Evolutionary conservation across 37 sponge, comb jelly and placozoan genomes (phyloP).

Genomic region (Aplysina aerophoba): DNA sequence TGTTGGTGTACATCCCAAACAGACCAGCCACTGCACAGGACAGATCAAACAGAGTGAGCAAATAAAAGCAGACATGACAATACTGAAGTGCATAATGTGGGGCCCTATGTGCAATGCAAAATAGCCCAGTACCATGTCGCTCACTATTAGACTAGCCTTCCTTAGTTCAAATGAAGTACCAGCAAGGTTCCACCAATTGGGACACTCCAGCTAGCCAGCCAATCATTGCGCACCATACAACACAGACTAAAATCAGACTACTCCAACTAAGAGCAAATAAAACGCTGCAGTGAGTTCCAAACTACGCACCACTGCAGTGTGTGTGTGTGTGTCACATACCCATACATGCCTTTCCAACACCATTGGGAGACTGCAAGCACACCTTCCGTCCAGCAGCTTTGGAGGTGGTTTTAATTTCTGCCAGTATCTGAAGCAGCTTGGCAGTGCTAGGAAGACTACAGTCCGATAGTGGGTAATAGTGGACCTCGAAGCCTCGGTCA

Average conservation of each 20-base stretch:
- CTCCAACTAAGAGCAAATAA: too few relatives aligned
- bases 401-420: conserved; percentile 39
- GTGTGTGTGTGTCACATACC: conserved; percentile 11
- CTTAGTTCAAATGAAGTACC: too few relatives aligned
- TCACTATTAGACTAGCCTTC: too few relatives aligned
- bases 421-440: conserved; percentile 45
- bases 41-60: neutral
- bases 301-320: neutral
- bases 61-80: neutral
- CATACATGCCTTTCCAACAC: conserved; percentile 76
- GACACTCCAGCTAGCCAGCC: too few relatives aligned
- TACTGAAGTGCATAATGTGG: neutral
- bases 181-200: too few relatives aligned
- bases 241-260: too few relatives aligned
- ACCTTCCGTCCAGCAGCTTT: conserved; percentile 35
- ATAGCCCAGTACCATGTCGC: too few relatives aligned
- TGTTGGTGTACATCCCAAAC: conserved; percentile 61
- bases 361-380: conserved; percentile 76
- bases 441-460: conserved; percentile 36
- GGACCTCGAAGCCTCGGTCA: conserved; percentile 47
- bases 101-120: too few relatives aligned
- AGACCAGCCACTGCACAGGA: conserved; percentile 40
- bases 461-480: conserved; percentile 61
- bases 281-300: too few relatives aligned
- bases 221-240: too few relatives aligned